phyloP scores from a whole-genome alignment of 1,140 invertebrate species.

The Lordiphosa clarofinis region DNA sequence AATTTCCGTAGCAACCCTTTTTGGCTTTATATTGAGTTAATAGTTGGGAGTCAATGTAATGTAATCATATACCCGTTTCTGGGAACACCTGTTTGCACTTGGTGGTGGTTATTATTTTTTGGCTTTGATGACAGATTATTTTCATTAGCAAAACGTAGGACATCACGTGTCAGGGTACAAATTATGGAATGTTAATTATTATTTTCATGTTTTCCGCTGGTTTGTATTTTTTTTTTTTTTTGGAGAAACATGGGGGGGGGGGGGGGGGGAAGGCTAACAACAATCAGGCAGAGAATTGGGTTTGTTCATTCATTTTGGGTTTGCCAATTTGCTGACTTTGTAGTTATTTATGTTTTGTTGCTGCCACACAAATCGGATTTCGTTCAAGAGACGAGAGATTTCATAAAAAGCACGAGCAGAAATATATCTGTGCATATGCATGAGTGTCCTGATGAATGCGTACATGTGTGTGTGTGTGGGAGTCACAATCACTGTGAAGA shows the following conservation, averaged over 20 bases:
- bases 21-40: conserved; percentile 67
- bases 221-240: conserved; percentile 18
- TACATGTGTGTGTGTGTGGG: conserved; percentile 12
- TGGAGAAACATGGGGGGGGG: conserved; percentile 38
- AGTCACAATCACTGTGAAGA: conserved; percentile 63
- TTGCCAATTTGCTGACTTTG: conserved; percentile 65
- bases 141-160: conserved; percentile 57
- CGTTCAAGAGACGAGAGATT: conserved; percentile 53
- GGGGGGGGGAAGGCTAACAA: conserved; percentile 36
- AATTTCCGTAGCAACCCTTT: conserved; percentile 59
- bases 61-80: conserved; percentile 23
- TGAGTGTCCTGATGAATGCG: conserved; percentile 35
- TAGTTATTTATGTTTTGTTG: conserved; percentile 26
- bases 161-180: conserved; percentile 12
- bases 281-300: conserved; percentile 31
- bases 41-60: conserved; percentile 59
- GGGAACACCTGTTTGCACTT: conserved; percentile 48
- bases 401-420: conserved; percentile 22
- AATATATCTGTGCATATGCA: conserved; percentile 63
- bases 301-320: conserved; percentile 16
- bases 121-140: conserved; percentile 78
- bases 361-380: conserved; percentile 63
- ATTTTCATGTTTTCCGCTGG: conserved; percentile 40
- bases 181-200: conserved; percentile 70
- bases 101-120: conserved; percentile 30